Evolutionary conservation across 2,113 vertebrate genomes (phyloP).

Genomic region (Ariopsis seemanni): DNA sequence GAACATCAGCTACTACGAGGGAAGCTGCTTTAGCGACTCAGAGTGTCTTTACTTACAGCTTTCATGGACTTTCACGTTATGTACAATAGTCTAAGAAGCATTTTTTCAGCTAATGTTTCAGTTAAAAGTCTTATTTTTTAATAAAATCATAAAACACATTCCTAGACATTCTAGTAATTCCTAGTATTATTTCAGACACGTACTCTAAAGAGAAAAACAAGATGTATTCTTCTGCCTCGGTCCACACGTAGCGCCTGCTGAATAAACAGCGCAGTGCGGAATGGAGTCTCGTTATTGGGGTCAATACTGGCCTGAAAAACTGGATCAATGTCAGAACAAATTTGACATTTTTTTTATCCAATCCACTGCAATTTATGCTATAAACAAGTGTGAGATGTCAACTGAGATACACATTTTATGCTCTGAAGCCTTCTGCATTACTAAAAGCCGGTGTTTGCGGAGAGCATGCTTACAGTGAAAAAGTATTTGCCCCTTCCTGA

Average conservation of each 20-base stretch:
- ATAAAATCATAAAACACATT: neutral
- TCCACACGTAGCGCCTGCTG: neutral
- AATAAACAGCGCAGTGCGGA: neutral
- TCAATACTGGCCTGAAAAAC: neutral
- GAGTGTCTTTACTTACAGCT: neutral
- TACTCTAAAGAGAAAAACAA: neutral
- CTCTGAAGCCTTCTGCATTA: neutral
- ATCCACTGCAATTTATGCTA: neutral
- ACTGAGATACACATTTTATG: neutral
- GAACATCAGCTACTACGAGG: neutral
- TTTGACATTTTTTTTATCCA: neutral
- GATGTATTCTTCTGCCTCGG: neutral
- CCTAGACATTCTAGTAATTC: neutral
- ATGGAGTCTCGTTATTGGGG: neutral
- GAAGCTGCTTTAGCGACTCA: neutral
- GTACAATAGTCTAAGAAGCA: neutral
- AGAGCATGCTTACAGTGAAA: neutral
- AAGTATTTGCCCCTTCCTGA: neutral
- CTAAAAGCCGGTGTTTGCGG: neutral
- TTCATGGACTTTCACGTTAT: neutral
- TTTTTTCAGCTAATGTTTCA: neutral
- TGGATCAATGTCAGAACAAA: neutral
- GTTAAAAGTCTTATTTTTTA: neutral
- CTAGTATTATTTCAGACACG: neutral
- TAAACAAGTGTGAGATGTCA: neutral